Evolutionary conservation across 1,140 invertebrate species (phyloP), one percentile per base, ranked within the genome.

Genomic region (Drosophila pallidifrons): DNA sequence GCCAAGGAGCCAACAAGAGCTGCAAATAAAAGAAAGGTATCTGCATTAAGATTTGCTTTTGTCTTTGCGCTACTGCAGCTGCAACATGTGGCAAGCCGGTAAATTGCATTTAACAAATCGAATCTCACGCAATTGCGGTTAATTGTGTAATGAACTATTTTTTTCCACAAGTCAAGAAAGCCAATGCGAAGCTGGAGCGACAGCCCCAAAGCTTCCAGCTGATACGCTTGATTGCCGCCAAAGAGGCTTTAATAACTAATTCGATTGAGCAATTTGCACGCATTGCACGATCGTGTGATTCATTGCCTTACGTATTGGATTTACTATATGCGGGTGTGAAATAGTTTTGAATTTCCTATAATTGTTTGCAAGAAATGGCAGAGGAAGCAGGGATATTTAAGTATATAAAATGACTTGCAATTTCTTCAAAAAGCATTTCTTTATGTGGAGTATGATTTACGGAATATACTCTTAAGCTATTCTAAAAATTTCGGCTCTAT

Each of bases 1-100:
- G 96, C 94, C 65, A 98, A 93, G 0, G 97, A 97, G 1, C 97
- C 97, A 60, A 98, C 96, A 76, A 98, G 94, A 69, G 98, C 98
- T 99, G 95, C 30, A 73, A 67, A 2, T 20, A 43, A 49, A 47
- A 67, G 7, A 57, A 25, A 25, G 20, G 20, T 25, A 25, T 6
- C 7, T 55, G 11, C 30, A 8, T 41, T 43, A 13, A 47, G 32
- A 16, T 30, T 1, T 58, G 47, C 20, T 8, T 32, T 32, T 3
- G 5, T 10, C 13, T 38, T 41, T 20, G 1, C 15, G 8, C 28
- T 51, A 13, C 7, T 58, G 43, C 35, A 74, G 35, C 51, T 30
- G 10, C 63, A 10, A 68, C 28, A 55, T 46, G 30, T 35, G 57
- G 54, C 52, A 35, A 43, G 59, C 16, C 45, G 43, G 66, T 66